Percentiles rank a stretch among this genome's conserved stretches.
These are phyloP conservation scores for Macropus fuliginosus DNA, from an alignment of 2,797 vertebrate species.

Conservation along the genomic window DNA sequence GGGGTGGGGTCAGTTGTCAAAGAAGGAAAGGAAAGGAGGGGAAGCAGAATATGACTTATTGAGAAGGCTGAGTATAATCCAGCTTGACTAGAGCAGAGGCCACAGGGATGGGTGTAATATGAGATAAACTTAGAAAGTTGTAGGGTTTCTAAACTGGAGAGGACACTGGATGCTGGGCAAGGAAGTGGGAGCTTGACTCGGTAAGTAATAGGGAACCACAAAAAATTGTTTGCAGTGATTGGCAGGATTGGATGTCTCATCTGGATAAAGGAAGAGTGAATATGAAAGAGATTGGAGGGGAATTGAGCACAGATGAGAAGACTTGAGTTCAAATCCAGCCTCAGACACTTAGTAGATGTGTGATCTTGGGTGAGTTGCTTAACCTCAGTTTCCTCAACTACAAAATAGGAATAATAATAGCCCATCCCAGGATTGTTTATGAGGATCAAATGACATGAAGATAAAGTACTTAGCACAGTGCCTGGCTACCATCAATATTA, in stretches of 20 bases:
- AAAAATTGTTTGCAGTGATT: no score
- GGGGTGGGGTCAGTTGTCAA: no score
- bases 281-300: no score
- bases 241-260: no score
- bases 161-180: not conserved
- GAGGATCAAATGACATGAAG: no score
- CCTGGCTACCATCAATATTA: not conserved
- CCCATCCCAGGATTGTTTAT: no score
- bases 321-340: not conserved
- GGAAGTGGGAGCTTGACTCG: not conserved
- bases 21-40: not conserved
- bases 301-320: no score
- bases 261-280: no score
- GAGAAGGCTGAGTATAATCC: not conserved
- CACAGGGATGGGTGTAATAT: no score
- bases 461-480: no score
- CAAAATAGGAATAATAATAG: not conserved
- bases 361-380: not conserved
- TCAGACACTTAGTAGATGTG: not conserved
- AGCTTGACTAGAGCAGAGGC: not conserved
- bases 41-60: not conserved
- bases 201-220: not conserved
- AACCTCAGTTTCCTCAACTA: not conserved
- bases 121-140: not conserved
- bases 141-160: not conserved